Evolutionary conservation across 92 coral and sea anemone genomes (phyloP).

Genomic region (Parazoanthus darwini): DNA sequence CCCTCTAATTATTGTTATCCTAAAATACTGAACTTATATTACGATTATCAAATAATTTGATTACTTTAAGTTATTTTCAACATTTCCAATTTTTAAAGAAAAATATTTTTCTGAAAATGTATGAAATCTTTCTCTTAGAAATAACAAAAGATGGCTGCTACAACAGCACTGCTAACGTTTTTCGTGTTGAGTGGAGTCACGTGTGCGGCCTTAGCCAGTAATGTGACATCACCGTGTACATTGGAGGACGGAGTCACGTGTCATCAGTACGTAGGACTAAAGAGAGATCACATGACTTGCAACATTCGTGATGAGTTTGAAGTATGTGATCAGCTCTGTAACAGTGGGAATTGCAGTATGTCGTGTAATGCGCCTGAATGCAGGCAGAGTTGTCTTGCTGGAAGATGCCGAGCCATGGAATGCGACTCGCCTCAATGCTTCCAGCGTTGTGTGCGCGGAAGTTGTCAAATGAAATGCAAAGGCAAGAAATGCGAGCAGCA

Average conservation of each 20-base stretch:
- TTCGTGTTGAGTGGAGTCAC: constrained; percentile 8
- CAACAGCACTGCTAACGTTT: background rate
- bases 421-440: constrained; percentile 63
- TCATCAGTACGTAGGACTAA: constrained; percentile 48
- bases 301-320: background rate
- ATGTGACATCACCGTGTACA: constrained; percentile 8
- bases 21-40: no score
- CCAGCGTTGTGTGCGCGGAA: constrained; percentile 75
- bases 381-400: constrained; percentile 77
- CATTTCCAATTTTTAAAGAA: no score
- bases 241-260: constrained; percentile 39
- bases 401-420: constrained; percentile 60
- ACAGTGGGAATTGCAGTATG: constrained; percentile 69
- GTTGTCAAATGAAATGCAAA: constrained; percentile 76
- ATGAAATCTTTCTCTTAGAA: background rate
- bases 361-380: constrained; percentile 67
- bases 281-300: constrained; percentile 44
- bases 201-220: background rate
- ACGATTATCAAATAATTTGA: no score
- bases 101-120: no score
- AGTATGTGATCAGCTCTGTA: constrained; percentile 75
- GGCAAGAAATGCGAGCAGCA: constrained; percentile 67
- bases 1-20: no score
- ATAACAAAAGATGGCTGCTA: background rate
- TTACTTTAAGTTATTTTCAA: no score